phyloP scores from a whole-genome alignment of 1,140 invertebrate genomes.

The Drosophila bipectinata region DNA sequence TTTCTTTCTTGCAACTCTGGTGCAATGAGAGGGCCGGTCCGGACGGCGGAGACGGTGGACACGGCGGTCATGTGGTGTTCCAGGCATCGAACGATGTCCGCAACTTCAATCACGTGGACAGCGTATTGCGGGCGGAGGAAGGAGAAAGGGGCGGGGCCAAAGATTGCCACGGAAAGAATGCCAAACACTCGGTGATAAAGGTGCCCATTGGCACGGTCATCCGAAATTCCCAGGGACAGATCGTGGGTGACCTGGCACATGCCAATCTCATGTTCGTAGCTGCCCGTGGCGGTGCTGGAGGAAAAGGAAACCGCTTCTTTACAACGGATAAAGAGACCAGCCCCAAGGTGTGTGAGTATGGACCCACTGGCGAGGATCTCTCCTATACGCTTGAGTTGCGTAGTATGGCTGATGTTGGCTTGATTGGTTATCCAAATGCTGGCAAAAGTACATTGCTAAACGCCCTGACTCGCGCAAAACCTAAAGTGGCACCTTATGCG shows the following conservation, averaged over 20 bases:
- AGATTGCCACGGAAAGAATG: slow-evolving; percentile 94
- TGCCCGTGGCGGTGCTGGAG: slow-evolving; percentile 96
- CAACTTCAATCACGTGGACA: slow-evolving; percentile 89
- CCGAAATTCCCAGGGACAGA: slow-evolving; percentile 86
- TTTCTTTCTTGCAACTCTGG: slow-evolving; percentile 92
- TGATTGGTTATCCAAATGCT: slow-evolving; percentile 98
- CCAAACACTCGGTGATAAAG: slow-evolving; percentile 89
- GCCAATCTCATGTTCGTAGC: slow-evolving; percentile 94
- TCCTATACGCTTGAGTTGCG: slow-evolving; percentile 92
- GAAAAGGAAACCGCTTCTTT: slow-evolving; percentile 97
- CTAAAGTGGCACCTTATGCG: slow-evolving; percentile 97
- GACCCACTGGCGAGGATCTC: slow-evolving; percentile 92
- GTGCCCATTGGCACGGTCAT: slow-evolving; percentile 96
- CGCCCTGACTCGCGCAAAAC: slow-evolving; percentile 94
- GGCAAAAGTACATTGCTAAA: slow-evolving; percentile 97
- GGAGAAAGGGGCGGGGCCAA: slow-evolving; percentile 91
- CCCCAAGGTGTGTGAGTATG: slow-evolving; percentile 94
- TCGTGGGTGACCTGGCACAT: slow-evolving; percentile 89
- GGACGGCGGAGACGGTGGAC: slow-evolving; percentile 98
- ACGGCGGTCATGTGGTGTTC: slow-evolving; percentile 98
- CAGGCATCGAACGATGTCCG: slow-evolving; percentile 88
- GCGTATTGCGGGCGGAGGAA: slow-evolving; percentile 86
- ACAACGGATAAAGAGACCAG: slow-evolving; percentile 91
- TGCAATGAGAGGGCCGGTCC: slow-evolving; percentile 95
- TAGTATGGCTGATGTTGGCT: slow-evolving; percentile 96